Base-by-base conservation (phyloP, 2,797 vertebrate genomes). In the Acrossocheilus fasciatus region DNA sequence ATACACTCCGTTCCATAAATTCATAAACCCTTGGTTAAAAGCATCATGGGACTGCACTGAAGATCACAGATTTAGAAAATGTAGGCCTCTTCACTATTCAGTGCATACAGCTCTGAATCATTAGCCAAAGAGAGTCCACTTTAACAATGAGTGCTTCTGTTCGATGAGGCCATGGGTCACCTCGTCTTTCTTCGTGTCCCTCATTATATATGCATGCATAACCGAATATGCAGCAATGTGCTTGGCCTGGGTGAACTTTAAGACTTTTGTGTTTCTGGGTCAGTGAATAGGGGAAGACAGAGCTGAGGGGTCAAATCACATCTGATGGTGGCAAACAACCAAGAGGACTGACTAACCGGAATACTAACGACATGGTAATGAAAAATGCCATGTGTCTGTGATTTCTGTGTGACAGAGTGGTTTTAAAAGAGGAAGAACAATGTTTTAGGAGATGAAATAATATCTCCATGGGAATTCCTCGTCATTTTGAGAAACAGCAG, bases 111-210 rank as follows among this genome's bases (percentile, higher is more conserved):
- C 52, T 26, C 36, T 9, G 34, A 86, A 43, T 81, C 69, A 70
- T 57, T 39, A 81, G 72, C 68, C 12, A 74, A 39, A 15, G 2
- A 39, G 34, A 73, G 52, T 20, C 18, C 30, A 79, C 30, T 80
- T 62, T 20, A 80, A 70, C 81, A 87, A 81, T 80, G 45, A 81
- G 17, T 39, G 34, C 47, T 66, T 64, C 34, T 26, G 69, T 84
- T 74, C 23, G 4, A n/a, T 30, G 64, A 41, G 81, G 20, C 54
- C 68, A 86, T 5, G 17, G 69, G 62, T 68, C 74, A 68, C 59
- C 18, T 41, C 1, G 15, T 43, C 47, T 72, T 54, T 82, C 34
- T 72, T 72, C 12, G 4, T 57, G 15, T 69, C 14, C 10, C 11
- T 62, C 10, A 5, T 20, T 45, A 54, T 47, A 68, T 23, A 59